Evolutionary conservation across 2,888 invertebrate genomes (phyloP).

Genomic region (Notodonta dromedarius): DNA sequence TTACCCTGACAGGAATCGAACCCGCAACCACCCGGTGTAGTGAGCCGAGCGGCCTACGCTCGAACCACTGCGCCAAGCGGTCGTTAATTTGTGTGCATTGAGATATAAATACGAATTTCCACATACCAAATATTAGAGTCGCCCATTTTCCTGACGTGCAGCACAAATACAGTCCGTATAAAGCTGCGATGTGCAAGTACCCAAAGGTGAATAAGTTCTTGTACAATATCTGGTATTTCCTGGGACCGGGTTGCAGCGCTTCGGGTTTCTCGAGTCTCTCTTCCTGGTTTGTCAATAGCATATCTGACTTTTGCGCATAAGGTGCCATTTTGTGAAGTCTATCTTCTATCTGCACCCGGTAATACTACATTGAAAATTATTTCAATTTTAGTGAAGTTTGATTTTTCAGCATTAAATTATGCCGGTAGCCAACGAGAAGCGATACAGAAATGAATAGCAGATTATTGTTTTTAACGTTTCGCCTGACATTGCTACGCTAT

Average conservation of each 20-base stretch:
- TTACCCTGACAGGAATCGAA: too few relatives aligned
- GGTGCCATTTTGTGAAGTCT: not conserved
- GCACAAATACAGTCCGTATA: conserved; percentile 1
- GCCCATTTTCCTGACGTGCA: conserved; percentile 1
- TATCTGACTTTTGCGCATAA: not conserved
- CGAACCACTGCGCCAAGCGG: too few relatives aligned
- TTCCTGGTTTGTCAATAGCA: not conserved
- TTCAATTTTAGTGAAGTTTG: too few relatives aligned
- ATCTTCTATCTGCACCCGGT: not conserved
- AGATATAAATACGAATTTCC: not conserved
- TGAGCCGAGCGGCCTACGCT: too few relatives aligned
- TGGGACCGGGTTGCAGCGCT: not conserved
- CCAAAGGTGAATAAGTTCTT: not conserved
- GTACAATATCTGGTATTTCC: conserved; percentile 2
- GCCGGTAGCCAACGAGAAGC: too few relatives aligned
- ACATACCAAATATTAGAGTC: not conserved
- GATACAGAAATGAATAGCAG: too few relatives aligned
- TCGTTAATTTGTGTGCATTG: too few relatives aligned
- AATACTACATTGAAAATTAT: not conserved
- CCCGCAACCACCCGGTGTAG: too few relatives aligned
- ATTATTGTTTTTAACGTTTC: too few relatives aligned
- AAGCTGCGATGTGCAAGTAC: not conserved
- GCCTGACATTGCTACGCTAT: too few relatives aligned
- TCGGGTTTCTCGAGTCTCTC: not conserved
- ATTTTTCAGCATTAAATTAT: too few relatives aligned